phyloP scores from a whole-genome alignment of 2,113 vertebrate species.

The Actenoides hombroni region DNA sequence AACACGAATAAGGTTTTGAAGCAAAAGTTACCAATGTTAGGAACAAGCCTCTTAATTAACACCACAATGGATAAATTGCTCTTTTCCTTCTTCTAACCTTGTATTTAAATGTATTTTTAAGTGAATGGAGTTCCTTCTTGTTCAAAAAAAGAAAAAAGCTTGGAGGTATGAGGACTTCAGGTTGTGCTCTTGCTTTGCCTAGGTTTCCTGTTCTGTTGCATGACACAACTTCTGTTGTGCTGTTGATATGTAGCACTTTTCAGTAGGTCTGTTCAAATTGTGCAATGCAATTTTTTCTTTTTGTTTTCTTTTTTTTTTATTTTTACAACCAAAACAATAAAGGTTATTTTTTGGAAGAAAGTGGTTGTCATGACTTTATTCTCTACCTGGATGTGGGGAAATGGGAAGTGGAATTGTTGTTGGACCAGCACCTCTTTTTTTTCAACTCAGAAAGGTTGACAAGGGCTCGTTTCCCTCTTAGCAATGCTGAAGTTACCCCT shows the following conservation, averaged over 20 bases:
- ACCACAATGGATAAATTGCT: not conserved
- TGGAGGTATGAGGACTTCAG: constrained; percentile 35
- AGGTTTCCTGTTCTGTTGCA: constrained; percentile 36
- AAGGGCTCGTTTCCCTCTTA: not conserved
- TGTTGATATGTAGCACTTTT: constrained; percentile 42
- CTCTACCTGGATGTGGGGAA: not conserved
- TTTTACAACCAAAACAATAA: constrained; percentile 79
- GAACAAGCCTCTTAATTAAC: constrained; percentile 2
- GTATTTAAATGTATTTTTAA: constrained; percentile 36
- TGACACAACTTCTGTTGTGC: constrained; percentile 26
- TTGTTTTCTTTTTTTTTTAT: constrained; percentile 58
- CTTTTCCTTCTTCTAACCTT: constrained; percentile 13
- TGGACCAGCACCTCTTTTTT: not conserved
- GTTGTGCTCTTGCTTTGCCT: constrained; percentile 45
- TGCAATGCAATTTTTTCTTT: constrained; percentile 73
- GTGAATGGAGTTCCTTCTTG: constrained; percentile 14
- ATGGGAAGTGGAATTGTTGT: not conserved
- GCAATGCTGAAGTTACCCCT: not conserved
- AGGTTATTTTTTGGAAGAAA: constrained; percentile 75
- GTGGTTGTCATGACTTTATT: not conserved
- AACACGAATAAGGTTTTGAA: not conserved
- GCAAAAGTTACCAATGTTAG: not conserved
- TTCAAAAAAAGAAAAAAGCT: not conserved
- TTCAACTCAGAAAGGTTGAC: not conserved
- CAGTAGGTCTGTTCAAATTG: constrained; percentile 71